Conservation (phyloP, 2,888 invertebrate species). For the Caenorhabditis sp. region DNA sequence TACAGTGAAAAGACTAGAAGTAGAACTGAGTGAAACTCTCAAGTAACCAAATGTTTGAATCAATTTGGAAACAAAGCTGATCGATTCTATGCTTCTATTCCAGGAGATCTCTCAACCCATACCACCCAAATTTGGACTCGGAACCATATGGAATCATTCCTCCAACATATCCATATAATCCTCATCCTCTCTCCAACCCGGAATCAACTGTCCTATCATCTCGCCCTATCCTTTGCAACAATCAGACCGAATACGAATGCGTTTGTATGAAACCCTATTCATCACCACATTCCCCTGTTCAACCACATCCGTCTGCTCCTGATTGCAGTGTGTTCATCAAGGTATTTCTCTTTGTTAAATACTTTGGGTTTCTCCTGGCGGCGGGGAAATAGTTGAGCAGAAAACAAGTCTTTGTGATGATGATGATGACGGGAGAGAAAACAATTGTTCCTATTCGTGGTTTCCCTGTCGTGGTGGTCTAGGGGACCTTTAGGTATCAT, state of each 20-base stretch:
- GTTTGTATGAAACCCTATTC: conserved; percentile 73
- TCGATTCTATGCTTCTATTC: conserved; percentile 10
- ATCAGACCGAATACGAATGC: conserved; percentile 78
- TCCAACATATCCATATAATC: conserved; percentile 55
- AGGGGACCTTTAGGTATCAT: conserved; percentile 33
- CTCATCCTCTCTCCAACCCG: conserved; percentile 42
- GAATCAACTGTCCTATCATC: conserved; percentile 52
- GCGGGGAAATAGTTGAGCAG: conserved; percentile 30
- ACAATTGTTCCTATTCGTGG: conserved; percentile 43
- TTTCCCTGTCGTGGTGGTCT: conserved; percentile 31
- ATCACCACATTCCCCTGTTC: conserved; percentile 33
- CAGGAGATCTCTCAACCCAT: conserved; percentile 45
- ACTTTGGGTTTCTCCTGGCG: conserved; percentile 24
- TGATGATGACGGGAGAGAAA: conserved; percentile 38
- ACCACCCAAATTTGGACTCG: conserved; percentile 27
- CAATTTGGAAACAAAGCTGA: background rate
- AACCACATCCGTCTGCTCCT: conserved; percentile 48
- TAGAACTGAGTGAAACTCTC: too few relatives aligned
- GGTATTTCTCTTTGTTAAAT: conserved; percentile 40
- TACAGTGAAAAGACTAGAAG: background rate
- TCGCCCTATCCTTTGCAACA: conserved; percentile 78
- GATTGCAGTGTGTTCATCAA: conserved; percentile 68
- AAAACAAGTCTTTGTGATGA: conserved; percentile 53
- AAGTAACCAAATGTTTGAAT: background rate
- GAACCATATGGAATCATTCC: conserved; percentile 59